Evolutionary conservation across 23 tunicate species (phyloP), one percentile per base, ranked within the genome.

Genomic region (Halocynthia roretzi): DNA sequence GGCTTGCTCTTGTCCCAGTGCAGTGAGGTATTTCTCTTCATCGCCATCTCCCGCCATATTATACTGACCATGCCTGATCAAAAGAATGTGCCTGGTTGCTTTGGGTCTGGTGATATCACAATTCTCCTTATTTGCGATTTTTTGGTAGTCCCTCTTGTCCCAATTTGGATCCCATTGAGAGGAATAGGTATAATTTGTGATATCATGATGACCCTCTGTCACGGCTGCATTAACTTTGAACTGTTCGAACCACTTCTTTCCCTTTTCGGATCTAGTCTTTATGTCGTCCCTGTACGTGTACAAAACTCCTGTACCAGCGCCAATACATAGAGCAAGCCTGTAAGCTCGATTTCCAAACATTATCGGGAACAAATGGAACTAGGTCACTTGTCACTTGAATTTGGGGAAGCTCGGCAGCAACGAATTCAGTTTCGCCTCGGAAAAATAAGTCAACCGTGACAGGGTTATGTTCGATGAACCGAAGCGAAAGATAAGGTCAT

Each of bases 41-140:
- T 93, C 98, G 17, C 80, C 85, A 67, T 81, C 80, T 22, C 68
- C 71, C 7, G 83, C 44, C 70, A 54, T 74, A 66, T 91, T 56
- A 51, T 93, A 93, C 61, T 93, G 98, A 6, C 98, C 98, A 72
- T 93, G 98, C 48, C 98, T 76, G 23, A 93, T 87, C 64, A 93
- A 81, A 9, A 86, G 57, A 52, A 87, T 52, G 53, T 83, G 82
- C 31, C 98, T 62, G 6, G 87, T 86, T 6, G 88, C 83, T 9
- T 79, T 89, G 21, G 96, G 85, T 67, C 61, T 70, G 22, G 73
- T 44, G 6, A n/a, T 81, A 7, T 63, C 60, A 6, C 72, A 5
- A 0, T 78, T 73, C 7, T 54, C 81, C 8, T 60, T 56, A 61
- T 71, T 6, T 62, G 12, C 61, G 22, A 14, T 22, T 72, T 86